Conservation (phyloP, 2,797 vertebrate genomes). For the Octomys mimax region DNA sequence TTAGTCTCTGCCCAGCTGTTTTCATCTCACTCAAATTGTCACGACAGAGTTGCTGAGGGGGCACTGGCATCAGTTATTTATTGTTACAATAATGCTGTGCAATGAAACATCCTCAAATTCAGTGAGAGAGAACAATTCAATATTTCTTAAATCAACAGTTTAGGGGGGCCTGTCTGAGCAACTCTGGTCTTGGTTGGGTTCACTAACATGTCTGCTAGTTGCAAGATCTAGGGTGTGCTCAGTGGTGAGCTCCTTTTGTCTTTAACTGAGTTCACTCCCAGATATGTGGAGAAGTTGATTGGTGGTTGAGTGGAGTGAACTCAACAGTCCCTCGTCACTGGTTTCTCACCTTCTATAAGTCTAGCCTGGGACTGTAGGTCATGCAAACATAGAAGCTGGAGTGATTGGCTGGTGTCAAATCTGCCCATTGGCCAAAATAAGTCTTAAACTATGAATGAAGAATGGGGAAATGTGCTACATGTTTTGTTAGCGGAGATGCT, state of each 20-base stretch:
- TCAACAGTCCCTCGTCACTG: background rate
- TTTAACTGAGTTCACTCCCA: background rate
- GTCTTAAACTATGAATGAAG: background rate
- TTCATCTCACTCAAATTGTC: background rate
- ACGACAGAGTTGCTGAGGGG: background rate
- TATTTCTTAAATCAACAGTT: background rate
- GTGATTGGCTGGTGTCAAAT: background rate
- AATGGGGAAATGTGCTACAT: background rate
- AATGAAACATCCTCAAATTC: background rate
- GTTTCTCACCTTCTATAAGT: background rate
- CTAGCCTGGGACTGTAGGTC: background rate
- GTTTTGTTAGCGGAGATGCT: background rate
- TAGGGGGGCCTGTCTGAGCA: background rate
- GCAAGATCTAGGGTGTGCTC: background rate
- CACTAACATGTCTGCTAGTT: background rate
- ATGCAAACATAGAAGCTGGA: background rate
- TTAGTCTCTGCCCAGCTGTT: background rate
- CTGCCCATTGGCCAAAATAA: background rate
- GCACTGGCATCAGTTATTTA: background rate
- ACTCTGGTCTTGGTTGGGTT: background rate
- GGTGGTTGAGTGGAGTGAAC: background rate
- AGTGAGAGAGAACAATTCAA: background rate
- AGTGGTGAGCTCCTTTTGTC: background rate
- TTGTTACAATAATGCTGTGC: background rate
- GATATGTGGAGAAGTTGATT: background rate